Conservation (phyloP, 2,113 vertebrate genomes). For the Pao palembangensis region DNA sequence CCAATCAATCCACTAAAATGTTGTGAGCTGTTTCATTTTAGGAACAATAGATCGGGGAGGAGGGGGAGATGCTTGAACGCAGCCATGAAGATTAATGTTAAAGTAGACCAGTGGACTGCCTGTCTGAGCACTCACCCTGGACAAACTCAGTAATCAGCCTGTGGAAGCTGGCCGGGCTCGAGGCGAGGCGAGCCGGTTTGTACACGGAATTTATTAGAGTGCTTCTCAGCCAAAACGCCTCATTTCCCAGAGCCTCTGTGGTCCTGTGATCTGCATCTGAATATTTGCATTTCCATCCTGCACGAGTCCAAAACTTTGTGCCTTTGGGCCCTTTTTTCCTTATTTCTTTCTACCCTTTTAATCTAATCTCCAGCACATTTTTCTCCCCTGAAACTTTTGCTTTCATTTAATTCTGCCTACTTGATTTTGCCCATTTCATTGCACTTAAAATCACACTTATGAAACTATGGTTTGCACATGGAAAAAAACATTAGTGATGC, state of each 20-base stretch:
- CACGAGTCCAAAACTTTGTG: slow-evolving; percentile 19
- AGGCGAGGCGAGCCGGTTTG: slow-evolving; percentile 24
- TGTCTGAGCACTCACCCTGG: slow-evolving; percentile 44
- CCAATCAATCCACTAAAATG: slow-evolving; percentile 56
- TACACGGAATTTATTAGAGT: slow-evolving; percentile 50
- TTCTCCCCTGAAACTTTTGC: no score
- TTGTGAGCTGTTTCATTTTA: slow-evolving; percentile 52
- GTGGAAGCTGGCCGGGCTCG: slow-evolving; percentile 32
- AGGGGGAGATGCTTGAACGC: slow-evolving; percentile 16
- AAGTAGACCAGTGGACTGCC: slow-evolving; percentile 58
- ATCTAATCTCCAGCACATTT: background rate
- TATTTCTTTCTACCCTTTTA: background rate
- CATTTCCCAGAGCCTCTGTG: slow-evolving; percentile 47
- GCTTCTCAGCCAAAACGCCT: slow-evolving; percentile 37
- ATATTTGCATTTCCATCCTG: slow-evolving; percentile 41
- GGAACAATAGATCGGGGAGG: slow-evolving; percentile 38
- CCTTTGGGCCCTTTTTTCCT: background rate
- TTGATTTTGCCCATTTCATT: no score
- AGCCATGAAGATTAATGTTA: slow-evolving; percentile 61
- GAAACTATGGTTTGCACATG: no score
- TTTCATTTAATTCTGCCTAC: no score
- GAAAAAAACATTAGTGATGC: no score
- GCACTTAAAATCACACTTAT: no score
- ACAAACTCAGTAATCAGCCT: slow-evolving; percentile 53
- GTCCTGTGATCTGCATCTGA: slow-evolving; percentile 56